Evolutionary conservation across 2,113 vertebrate species (phyloP).

Genomic region (Eulemur rufifrons): DNA sequence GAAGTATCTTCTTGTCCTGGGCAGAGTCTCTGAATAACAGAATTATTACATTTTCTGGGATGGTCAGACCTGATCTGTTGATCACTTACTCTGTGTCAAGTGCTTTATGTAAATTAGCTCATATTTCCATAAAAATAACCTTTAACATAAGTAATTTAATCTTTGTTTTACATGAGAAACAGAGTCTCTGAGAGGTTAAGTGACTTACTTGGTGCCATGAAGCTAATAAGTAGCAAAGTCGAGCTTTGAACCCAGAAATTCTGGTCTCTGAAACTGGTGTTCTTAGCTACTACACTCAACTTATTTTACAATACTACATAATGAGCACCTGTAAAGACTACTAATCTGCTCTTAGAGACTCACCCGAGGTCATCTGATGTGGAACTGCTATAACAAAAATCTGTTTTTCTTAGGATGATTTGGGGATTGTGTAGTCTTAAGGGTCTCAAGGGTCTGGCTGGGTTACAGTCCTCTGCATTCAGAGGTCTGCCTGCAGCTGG

Average conservation of each 20-base stretch:
- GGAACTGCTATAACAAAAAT: background rate
- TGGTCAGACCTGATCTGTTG: background rate
- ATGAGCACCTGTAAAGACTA: background rate
- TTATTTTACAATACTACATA: background rate
- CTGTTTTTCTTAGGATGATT: background rate
- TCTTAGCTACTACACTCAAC: background rate
- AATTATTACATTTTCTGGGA: background rate
- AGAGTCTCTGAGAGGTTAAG: background rate
- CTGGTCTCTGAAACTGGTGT: background rate
- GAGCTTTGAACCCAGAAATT: background rate
- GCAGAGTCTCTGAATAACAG: background rate
- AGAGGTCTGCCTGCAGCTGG: constrained; percentile 79
- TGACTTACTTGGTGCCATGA: background rate
- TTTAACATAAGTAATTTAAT: background rate
- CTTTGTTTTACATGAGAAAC: background rate
- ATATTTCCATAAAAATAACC: background rate
- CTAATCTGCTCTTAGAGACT: background rate
- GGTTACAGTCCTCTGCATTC: constrained; percentile 63
- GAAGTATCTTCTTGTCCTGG: background rate
- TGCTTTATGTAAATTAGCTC: background rate
- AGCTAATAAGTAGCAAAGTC: background rate
- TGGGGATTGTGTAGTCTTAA: background rate
- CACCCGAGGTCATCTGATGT: background rate
- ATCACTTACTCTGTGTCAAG: background rate
- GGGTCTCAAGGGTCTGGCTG: too few species aligned